Base-by-base conservation (phyloP, 2,888 invertebrate species). In the Amaurobius ferox region DNA sequence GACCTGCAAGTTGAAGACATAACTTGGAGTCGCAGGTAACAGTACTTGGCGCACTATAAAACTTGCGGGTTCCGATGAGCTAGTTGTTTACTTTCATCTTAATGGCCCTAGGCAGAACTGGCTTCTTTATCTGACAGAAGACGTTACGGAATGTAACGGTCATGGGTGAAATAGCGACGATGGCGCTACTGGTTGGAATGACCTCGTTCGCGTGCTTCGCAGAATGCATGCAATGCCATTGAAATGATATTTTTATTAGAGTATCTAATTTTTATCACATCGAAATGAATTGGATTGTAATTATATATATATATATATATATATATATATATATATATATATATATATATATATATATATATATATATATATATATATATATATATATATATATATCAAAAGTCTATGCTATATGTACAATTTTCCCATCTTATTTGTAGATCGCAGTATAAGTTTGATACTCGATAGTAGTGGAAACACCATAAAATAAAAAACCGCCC, bases 81-180 rank as follows among this genome's bases (percentile, higher is more conserved):
- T 6, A 29, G 29, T 19, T 64, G 61, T 68, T 48, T 64, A 79
- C 71, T 79, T 79, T 79, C 79, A 71, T 44, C 66, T 62, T 62
- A 16, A 30, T 78, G 1, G 70, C 78, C 30, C 9, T 35, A 16
- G 76, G 76, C 77, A 48, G 44, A 32, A 44, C 48, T 23, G 35
- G 67, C 66, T 48, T 35, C 55, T n/a, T n/a, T n/a, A n/a, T n/a
- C n/a, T 16, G 11, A 48, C 16, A 26, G 30, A 30, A 67, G 48
- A 19, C 26, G 32, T 26, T 35, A n/a, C 23, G 79, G 78, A 61
- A 78, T 78, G 78, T 79, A 79, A 79, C 72, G 79, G 72, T 62
- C 71, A 72, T 62, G 79, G 79, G 79, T 72, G 71, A 79, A 48
- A 79, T 64, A 48, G 72, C 32, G 35, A 35, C 35, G 30, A 23